phyloP scores from a whole-genome alignment of 2,888 invertebrate genomes.

The Drosophila tanythrix region DNA sequence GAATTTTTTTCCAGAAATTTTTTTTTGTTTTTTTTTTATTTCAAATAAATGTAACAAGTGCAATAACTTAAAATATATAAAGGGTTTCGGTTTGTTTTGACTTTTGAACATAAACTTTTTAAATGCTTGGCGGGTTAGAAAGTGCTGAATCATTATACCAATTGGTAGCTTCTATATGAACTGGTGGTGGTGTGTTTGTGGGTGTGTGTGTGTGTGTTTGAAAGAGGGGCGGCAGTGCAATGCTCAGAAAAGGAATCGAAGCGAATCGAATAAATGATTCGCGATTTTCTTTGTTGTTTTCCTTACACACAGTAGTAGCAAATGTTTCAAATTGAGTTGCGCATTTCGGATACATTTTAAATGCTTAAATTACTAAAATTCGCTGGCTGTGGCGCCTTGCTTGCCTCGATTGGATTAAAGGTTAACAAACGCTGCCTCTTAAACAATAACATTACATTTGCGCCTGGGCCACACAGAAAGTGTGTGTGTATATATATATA shows the following conservation, averaged over 20 bases:
- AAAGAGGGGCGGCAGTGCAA: slow-evolving; percentile 45
- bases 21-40: slow-evolving; percentile 44
- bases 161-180: slow-evolving; percentile 22
- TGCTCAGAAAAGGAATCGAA: slow-evolving; percentile 21
- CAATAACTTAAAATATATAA: slow-evolving; percentile 51
- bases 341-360: slow-evolving; percentile 57
- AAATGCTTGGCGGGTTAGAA: slow-evolving; percentile 67
- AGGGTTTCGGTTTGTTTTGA: slow-evolving; percentile 21
- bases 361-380: slow-evolving; percentile 77
- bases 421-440: slow-evolving; percentile 44
- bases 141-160: slow-evolving; percentile 32
- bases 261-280: not conserved
- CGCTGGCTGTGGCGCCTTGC: slow-evolving; percentile 66
- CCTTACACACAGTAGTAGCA: slow-evolving; percentile 15
- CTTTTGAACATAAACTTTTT: slow-evolving; percentile 45
- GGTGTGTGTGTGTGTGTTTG: not conserved
- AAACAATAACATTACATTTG: slow-evolving; percentile 47
- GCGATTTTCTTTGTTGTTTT: not conserved
- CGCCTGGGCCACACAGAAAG: slow-evolving; percentile 46
- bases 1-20: slow-evolving; percentile 23
- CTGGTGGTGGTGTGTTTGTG: slow-evolving; percentile 14
- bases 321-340: slow-evolving; percentile 30
- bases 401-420: slow-evolving; percentile 58
- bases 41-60: slow-evolving; percentile 74
- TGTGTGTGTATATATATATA: slow-evolving; percentile 25